Evolutionary conservation across 2,888 invertebrate species (phyloP).

Genomic region (Gibbula magus): DNA sequence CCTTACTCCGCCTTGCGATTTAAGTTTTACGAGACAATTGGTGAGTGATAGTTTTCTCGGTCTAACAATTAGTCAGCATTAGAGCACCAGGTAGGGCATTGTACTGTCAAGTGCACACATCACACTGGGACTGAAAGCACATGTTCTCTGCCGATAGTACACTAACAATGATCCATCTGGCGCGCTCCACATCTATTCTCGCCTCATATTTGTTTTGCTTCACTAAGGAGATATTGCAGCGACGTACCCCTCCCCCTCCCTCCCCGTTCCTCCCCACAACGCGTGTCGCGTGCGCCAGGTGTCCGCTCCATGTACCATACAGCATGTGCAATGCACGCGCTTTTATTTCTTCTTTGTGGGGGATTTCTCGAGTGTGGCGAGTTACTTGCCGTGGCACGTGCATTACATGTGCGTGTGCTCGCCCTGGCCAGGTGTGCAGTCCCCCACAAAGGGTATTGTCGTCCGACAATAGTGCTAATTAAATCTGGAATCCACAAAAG

Average conservation of each 20-base stretch:
- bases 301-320: background rate
- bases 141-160: no score
- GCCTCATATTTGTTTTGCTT: no score
- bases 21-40: no score
- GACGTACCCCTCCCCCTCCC: background rate
- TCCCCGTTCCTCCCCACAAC: background rate
- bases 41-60: no score
- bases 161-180: no score
- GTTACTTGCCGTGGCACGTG: background rate
- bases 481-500: background rate
- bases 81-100: no score
- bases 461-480: background rate
- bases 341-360: background rate
- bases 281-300: background rate
- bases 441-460: background rate
- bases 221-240: background rate
- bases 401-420: background rate
- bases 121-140: no score
- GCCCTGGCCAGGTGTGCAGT: background rate
- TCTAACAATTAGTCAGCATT: no score
- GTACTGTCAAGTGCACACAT: no score
- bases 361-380: background rate
- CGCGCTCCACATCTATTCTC: no score
- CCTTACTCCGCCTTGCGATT: no score
- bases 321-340: slow-evolving; percentile 6